A percentile compares a stretch with the other conserved stretches of the same genome.
Conservation (phyloP, 2,113 vertebrate genomes). For the Microcebus ravelobensis region DNA sequence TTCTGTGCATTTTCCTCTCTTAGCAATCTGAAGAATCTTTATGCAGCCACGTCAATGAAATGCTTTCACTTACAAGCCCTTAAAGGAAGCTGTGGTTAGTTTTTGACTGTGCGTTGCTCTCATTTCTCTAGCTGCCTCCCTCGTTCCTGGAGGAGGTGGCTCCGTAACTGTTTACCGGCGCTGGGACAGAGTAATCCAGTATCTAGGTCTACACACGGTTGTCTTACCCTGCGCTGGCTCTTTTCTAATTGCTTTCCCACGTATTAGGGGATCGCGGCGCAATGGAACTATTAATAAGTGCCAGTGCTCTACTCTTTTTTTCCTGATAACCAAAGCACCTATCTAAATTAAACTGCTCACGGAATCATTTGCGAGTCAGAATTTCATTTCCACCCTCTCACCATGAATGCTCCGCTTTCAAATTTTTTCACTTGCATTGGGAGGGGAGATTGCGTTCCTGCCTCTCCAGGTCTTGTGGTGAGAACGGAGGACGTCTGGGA, state of each 20-base stretch:
- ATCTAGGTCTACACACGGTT: background rate
- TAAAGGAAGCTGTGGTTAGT: too few species aligned
- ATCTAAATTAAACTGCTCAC: background rate
- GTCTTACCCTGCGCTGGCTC: background rate
- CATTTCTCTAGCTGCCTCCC: background rate
- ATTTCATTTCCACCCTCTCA: background rate
- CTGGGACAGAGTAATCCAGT: background rate
- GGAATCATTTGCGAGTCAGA: background rate
- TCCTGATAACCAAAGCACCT: too few species aligned
- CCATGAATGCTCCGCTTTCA: background rate
- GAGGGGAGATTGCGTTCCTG: background rate
- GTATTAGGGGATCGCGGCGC: background rate
- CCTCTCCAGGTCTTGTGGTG: background rate
- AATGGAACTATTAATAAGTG: background rate
- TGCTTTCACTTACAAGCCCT: rapidly evolving
- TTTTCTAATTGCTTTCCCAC: background rate
- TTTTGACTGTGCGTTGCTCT: background rate
- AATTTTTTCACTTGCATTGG: background rate
- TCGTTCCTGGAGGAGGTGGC: rapidly evolving
- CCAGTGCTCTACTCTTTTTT: rapidly evolving
- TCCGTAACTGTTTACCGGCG: rapidly evolving
- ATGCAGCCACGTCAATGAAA: rapidly evolving
- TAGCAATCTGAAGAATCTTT: background rate
- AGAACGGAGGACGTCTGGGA: background rate
- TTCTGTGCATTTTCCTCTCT: background rate